Base-by-base conservation (phyloP, 2,797 vertebrate species). In the Sebastolobus altivelis region DNA sequence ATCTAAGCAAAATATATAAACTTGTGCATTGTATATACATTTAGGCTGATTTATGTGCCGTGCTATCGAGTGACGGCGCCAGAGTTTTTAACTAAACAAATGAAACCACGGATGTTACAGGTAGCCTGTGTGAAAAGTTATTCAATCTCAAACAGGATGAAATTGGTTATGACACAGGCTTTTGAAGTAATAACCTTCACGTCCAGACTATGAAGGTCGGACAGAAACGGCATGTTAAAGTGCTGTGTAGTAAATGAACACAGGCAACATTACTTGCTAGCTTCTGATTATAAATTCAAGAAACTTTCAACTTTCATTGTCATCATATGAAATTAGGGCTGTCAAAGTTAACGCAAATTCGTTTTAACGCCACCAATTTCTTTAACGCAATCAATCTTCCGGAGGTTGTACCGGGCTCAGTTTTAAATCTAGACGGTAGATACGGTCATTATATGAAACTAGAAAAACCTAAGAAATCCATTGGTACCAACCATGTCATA, bases 101-200 rank as follows among this genome's bases (percentile, higher is more conserved):
- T 59, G 10, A 75, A 43, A 66, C 40, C 31, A 59, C 6, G 6
- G 14, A n/a, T 11, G 29, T n/a, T 4, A 46, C 16, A 38, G 22
- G 6, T 0, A 49, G 66, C 27, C n/a, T 31, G 29, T 65, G 40
- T 25, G 46, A 54, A 1, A 70, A 25, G 20, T 65, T 18, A 55
- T 33, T 71, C 31, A 38, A 8, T 25, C 14, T 55, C 1, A 58
- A 60, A 52, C 49, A 12, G 10, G 8, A 25, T 27, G 37, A 73
- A 63, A 70, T 10, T 14, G 18, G 54, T 66, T 46, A 31, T 0
- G 10, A 67, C 8, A 37, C 33, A 58, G 14, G 22, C 35, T 37
- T 61, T 38, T 59, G 13, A 59, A 79, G 16, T 0, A 27, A 66
- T 31, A 59, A 31, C 55, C 18, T 66, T 83, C 31, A 58, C 25